Base-by-base conservation (phyloP, 1,140 invertebrate genomes). In the Nilaparvata lugens region DNA sequence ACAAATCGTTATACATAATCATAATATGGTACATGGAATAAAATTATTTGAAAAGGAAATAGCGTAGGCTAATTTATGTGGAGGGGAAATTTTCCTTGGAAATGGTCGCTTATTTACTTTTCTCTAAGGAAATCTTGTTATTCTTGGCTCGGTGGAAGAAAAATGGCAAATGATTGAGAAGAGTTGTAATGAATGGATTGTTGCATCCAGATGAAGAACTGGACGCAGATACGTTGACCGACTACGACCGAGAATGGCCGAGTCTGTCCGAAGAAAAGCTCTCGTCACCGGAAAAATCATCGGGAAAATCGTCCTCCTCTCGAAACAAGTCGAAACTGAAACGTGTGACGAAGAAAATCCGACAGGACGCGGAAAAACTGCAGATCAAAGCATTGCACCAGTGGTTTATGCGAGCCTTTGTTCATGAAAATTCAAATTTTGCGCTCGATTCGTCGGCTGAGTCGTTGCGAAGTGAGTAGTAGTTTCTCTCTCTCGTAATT, bases 351-450 rank as follows among this genome's bases (percentile, higher is more conserved):
- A 63, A 64, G 58, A 64, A 64, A 54, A 62, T 64, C 23, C 60
- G 62, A 1, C 62, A 64, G n/a, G 65, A 66, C 55, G 63, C 61
- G 51, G 62, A 66, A 58, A 65, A 65, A 48, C 62, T 63, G 24
- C 64, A 65, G 48, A 61, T 61, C 23, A 56, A 60, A 21, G 62
- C 62, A 9, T 56, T 66, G 24, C 65, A 66, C 48, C 63, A 63
- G 38, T 66, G 65, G 65, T 66, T 66, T 59, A 61, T 64, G 31
- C 62, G 62, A 21, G 60, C 62, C 14, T 63, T 66, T 62, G 65
- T 64, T 13, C 59, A 54, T 7, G 56, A 65, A 55, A 63, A 66
- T 23, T 48, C 48, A 23, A 65, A 58, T 55, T 54, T 61, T 13
- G 58, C 65, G 25, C 53, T 63, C 51, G 65, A 66, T 51, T 43